phyloP scores from a whole-genome alignment of 2,888 invertebrate genomes.

The Maniola hyperantus region DNA sequence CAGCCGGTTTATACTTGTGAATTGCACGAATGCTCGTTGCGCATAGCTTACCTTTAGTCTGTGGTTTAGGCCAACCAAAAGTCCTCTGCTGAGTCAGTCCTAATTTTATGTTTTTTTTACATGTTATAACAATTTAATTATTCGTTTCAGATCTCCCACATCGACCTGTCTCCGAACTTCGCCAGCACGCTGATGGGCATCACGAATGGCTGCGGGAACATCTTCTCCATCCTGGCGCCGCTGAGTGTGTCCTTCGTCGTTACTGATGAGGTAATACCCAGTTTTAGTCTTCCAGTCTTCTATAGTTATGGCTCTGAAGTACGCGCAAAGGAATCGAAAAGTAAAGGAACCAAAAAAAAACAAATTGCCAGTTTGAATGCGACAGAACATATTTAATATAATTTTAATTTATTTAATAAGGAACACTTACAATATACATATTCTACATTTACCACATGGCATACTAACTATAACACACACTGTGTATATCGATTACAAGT shows the following conservation, averaged over 20 bases:
- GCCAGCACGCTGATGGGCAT: constrained; percentile 93
- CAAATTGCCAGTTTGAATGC: background rate
- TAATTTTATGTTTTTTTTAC: too few species aligned
- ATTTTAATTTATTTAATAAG: too few species aligned
- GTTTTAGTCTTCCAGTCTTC: background rate
- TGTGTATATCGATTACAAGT: too few species aligned
- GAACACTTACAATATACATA: too few species aligned
- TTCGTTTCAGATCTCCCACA: constrained; percentile 86
- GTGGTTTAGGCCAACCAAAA: background rate
- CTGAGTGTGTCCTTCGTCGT: constrained; percentile 87
- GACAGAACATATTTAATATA: too few species aligned
- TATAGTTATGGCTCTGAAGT: too few species aligned
- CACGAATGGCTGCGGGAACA: constrained; percentile 90
- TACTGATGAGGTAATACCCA: constrained; percentile 79
- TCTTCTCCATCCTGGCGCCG: constrained; percentile 91
- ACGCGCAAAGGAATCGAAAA: too few species aligned
- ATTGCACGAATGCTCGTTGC: too few species aligned
- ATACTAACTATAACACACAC: too few species aligned
- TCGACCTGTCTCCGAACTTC: constrained; percentile 92
- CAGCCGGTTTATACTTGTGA: too few species aligned
- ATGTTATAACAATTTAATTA: background rate
- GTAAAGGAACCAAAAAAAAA: background rate
- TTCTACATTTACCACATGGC: too few species aligned
- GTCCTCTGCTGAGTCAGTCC: background rate
- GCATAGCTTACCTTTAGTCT: too few species aligned